phyloP scores from a whole-genome alignment of 2,113 vertebrate species.

The Cyphomyrus plagiostoma region DNA sequence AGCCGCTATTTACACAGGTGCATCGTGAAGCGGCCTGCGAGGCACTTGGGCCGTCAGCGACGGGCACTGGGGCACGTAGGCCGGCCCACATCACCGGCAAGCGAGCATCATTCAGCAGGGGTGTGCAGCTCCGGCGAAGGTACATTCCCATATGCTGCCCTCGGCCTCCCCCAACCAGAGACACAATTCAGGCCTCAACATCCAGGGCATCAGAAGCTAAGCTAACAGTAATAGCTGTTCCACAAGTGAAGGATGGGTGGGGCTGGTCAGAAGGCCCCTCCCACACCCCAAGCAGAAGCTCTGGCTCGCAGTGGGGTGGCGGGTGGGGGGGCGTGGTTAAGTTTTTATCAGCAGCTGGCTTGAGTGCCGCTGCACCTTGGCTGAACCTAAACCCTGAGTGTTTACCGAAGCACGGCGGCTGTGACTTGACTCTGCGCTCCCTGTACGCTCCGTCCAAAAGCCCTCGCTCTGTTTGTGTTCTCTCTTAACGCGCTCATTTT shows the following conservation, averaged over 20 bases:
- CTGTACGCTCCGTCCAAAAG: background rate
- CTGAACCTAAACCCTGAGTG: constrained; percentile 15
- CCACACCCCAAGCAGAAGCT: background rate
- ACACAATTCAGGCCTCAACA: background rate
- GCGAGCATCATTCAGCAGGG: background rate
- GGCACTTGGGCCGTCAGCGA: constrained; percentile 22
- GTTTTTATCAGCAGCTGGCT: background rate
- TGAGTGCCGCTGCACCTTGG: background rate
- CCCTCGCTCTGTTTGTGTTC: background rate
- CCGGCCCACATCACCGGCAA: background rate
- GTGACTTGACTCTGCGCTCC: background rate
- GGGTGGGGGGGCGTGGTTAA: background rate
- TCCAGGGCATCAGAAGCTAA: background rate
- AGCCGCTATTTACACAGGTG: constrained; percentile 46
- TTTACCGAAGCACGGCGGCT: background rate
- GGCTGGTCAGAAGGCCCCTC: background rate
- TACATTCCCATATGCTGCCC: background rate
- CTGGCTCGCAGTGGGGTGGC: background rate
- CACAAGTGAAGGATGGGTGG: background rate
- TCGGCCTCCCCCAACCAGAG: background rate
- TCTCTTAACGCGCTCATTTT: constrained; percentile 6
- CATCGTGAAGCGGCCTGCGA: constrained; percentile 21
- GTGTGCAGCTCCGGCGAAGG: background rate
- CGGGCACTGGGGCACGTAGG: constrained; percentile 17
- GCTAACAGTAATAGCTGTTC: background rate